Conservation (phyloP, 2,797 vertebrate species). For the Hydrocynus forskahlii region DNA sequence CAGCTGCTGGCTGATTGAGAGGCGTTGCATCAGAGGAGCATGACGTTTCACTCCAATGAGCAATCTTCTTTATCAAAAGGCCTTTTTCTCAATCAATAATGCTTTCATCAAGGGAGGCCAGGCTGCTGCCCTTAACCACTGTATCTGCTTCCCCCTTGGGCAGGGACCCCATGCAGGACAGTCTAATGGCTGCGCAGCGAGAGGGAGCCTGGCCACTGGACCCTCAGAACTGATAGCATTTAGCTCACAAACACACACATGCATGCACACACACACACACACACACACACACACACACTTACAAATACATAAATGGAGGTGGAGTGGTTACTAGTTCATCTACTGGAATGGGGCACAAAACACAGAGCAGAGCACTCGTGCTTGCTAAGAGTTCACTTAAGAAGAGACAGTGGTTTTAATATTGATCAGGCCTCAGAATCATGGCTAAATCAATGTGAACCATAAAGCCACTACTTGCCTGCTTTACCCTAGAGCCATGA, state of each 20-base stretch:
- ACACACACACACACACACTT: neutral
- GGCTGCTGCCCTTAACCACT: constrained; percentile 26
- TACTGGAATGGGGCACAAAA: constrained; percentile 8
- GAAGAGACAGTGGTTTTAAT: neutral
- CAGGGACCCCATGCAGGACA: constrained; percentile 40
- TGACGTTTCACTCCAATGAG: constrained; percentile 80
- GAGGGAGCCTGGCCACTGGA: constrained; percentile 38
- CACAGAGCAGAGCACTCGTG: neutral
- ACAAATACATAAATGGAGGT: neutral
- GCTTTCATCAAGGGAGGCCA: constrained; percentile 68
- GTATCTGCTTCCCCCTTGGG: constrained; percentile 44
- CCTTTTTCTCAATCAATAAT: constrained; percentile 80
- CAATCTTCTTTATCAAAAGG: constrained; percentile 81
- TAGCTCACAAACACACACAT: constrained; percentile 5
- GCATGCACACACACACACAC: too few species aligned
- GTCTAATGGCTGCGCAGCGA: constrained; percentile 47
- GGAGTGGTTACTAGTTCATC: constrained; percentile 2
- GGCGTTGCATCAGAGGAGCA: constrained; percentile 76
- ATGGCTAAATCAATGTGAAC: constrained; percentile 14
- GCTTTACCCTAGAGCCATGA: neutral
- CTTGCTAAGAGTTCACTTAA: constrained; percentile 14
- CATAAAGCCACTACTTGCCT: neutral
- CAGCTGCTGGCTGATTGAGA: constrained; percentile 71
- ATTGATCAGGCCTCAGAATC: constrained; percentile 10
- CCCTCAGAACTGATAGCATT: constrained; percentile 44